Evolutionary conservation across 2,113 vertebrate species (phyloP).

Genomic region (Andinoacara biseriatus): DNA sequence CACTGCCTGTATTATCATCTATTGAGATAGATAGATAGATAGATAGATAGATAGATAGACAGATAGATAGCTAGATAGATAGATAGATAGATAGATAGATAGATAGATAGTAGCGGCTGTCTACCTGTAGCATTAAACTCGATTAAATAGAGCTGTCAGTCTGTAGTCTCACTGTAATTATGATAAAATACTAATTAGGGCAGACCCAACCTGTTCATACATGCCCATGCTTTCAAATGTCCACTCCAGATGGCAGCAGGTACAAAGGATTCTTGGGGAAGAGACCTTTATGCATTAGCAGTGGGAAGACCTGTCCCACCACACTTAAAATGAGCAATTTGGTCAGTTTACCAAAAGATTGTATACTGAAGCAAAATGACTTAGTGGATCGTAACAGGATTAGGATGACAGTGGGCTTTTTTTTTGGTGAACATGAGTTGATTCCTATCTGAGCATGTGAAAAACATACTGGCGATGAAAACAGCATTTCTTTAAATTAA

Average conservation of each 20-base stretch:
- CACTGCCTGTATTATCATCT: too few relatives aligned
- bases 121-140: conserved; percentile 31
- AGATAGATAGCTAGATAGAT: too few relatives aligned
- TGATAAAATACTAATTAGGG: conserved; percentile 76
- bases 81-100: too few relatives aligned
- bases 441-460: too few relatives aligned
- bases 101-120: not conserved
- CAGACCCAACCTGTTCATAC: conserved; percentile 64
- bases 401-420: not conserved
- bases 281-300: conserved; percentile 40
- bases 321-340: conserved; percentile 19
- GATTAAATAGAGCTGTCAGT: conserved; percentile 71
- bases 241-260: conserved; percentile 73
- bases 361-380: not conserved
- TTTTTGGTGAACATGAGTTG: too few relatives aligned
- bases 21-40: too few relatives aligned
- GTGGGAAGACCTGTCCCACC: conserved; percentile 22
- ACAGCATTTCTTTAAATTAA: too few relatives aligned
- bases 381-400: not conserved
- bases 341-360: conserved; percentile 4
- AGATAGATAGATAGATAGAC: too few relatives aligned
- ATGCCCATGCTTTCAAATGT: conserved; percentile 60
- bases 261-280: conserved; percentile 59
- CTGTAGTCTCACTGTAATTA: conserved; percentile 65
- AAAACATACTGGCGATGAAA: too few relatives aligned